Evolutionary conservation across 2,888 invertebrate genomes (phyloP), one percentile per base, ranked within the genome.

Genomic region (Nomada ferruginata): DNA sequence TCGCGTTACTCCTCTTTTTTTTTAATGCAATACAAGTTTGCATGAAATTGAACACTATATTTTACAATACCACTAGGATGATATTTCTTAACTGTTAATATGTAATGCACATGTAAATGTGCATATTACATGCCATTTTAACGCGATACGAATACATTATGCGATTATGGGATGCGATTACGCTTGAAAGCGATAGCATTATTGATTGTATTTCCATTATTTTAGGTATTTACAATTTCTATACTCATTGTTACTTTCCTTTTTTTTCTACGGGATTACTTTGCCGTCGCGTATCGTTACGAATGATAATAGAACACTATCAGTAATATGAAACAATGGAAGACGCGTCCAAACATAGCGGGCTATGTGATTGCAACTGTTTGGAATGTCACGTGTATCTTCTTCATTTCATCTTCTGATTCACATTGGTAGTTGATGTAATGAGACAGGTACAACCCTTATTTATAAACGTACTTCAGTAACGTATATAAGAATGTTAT

Each of bases 1-100:
- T 80, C 68, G 80, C 68, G 80, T 73, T 80, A 73, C 73, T 80
- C 72, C 71, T 61, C 50, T 50, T 42, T 60, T 44, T 71, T 66
- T 57, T 47, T 29, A n/a, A 47, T 66, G 64, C 53, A 71, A 71
- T 42, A 57, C 55, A 72, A 60, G 60, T 53, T 68, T 68, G 42
- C 57, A 79, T 57, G 72, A 42, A 57, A 52, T 47, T 68, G 26
- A 57, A 53, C 44, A 36, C 42, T 61, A 79, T 50, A 20, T 79
- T 80, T 80, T 80, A 72, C 57, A 80, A 55, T 42, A 55, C 73
- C 71, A 79, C 55, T 73, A 72, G 66, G 5, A 68, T 52, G 44
- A 36, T 52, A n/a, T 42, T 65, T 80, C 52, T 68, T 68, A 73
- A 68, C 26, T 29, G 44, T 65, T 71, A 20, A 20, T 20, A 20